Evolutionary conservation across 2,113 vertebrate species (phyloP).

Genomic region (Gorsachius goisagi): DNA sequence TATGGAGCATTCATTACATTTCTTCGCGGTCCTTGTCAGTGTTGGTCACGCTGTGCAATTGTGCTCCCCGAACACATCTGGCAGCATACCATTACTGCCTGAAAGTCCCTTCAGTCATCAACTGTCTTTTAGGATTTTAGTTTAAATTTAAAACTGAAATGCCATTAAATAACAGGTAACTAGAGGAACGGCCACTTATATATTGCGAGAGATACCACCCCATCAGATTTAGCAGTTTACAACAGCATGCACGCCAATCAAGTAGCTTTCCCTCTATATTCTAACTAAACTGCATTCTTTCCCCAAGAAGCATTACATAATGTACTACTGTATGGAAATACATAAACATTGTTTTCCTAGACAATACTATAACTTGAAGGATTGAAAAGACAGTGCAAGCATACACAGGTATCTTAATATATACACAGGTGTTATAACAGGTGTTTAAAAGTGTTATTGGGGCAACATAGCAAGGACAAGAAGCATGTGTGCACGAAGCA

Average conservation of each 20-base stretch:
- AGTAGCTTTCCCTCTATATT: not conserved
- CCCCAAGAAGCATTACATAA: not conserved
- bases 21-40: not conserved
- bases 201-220: not conserved
- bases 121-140: not conserved
- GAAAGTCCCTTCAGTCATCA: not conserved
- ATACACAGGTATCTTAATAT: not conserved
- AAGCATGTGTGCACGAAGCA: fast-evolving
- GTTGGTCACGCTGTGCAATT: too few relatives aligned
- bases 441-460: not conserved
- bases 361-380: not conserved
- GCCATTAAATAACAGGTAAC: not conserved
- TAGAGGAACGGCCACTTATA: fast-evolving
- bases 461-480: not conserved
- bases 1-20: not conserved
- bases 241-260: not conserved
- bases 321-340: fast-evolving
- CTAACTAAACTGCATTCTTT: not conserved
- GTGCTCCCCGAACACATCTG: not conserved
- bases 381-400: not conserved
- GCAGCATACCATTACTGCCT: not conserved
- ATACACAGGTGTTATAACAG: not conserved
- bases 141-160: not conserved
- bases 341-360: not conserved
- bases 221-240: not conserved